Percentiles rank a stretch among this genome's conserved stretches.
These are phyloP conservation scores for Odontothrips loti DNA, from an alignment of 2,888 invertebrate genomes.

Conservation along the genomic window DNA sequence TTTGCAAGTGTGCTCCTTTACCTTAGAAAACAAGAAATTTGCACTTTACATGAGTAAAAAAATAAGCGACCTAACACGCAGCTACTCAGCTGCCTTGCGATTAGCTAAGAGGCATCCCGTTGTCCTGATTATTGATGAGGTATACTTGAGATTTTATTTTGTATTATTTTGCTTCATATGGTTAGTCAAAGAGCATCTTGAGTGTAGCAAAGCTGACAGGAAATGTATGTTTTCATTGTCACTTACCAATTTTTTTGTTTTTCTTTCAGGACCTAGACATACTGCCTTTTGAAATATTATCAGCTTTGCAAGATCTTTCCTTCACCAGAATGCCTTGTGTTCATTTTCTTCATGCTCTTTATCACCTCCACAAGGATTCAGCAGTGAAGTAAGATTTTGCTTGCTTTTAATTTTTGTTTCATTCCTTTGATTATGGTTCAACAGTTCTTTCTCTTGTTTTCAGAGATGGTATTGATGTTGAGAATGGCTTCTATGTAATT, in stretches of 20 bases:
- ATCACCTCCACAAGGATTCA: constrained; percentile 55
- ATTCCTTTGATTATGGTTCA: constrained; percentile 31
- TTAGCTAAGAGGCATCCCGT: background rate
- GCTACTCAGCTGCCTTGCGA: background rate
- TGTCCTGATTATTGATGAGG: background rate
- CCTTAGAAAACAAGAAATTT: background rate
- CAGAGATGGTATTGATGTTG: constrained; percentile 40
- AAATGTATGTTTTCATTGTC: no score
- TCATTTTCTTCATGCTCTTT: constrained; percentile 61
- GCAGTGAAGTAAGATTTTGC: constrained; percentile 49
- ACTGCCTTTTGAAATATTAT: constrained; percentile 75
- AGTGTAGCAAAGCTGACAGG: background rate
- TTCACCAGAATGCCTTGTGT: constrained; percentile 71
- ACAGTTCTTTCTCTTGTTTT: constrained; percentile 32
- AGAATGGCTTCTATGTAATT: constrained; percentile 55
- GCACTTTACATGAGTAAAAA: background rate
- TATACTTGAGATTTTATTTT: background rate
- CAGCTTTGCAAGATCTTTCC: constrained; percentile 60
- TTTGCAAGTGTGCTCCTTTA: background rate
- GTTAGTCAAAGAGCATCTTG: background rate
- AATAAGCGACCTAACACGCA: background rate
- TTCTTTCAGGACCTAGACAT: constrained; percentile 61
- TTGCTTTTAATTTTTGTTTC: constrained; percentile 47
- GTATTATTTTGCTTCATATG: background rate
- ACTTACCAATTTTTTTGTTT: no score